Base-by-base conservation (phyloP, 1,140 invertebrate genomes). In the Achroia grisella region DNA sequence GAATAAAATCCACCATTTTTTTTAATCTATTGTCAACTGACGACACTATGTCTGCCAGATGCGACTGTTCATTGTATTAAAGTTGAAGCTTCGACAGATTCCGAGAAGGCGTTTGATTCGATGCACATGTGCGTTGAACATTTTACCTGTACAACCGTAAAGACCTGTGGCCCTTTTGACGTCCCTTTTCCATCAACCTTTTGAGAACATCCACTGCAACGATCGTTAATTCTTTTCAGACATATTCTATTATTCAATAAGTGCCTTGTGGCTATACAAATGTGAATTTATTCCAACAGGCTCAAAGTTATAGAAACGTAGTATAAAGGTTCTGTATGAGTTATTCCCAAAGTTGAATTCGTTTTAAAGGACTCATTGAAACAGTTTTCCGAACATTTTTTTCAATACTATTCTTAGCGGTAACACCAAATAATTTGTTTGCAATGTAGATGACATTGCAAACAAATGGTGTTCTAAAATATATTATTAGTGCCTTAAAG, bases 31-130 rank as follows among this genome's bases (percentile, higher is more conserved):
- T 6, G n/a, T 17, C 9, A 23, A 23, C 17, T 6, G 68, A 65
- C 66, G 71, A 68, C 71, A 62, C 56, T 32, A 37, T 53, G 71
- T 75, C 71, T 75, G 57, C 63, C 66, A 71, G 68, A 72, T 72
- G 69, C 54, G 47, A 37, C 17, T 45, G 14, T 17, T 54, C 39
- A 61, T 69, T 71, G 54, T 65, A 44, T 59, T 50, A 41, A 23
- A 23, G 17, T 45, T 37, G 10, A n/a, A 17, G 6, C 17, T 10
- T n/a, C 36, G 28, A 17, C 33, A 41, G 43, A 54, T 69, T 71
- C 66, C 47, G 14, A 51, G 59, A 69, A 70, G 55, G 48, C 15
- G 27, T 13, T 6, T 27, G 34, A 44, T 62, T 65, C 51, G 44
- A 40, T 39, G 48, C 68, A 67, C 61, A 66, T 68, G 60, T 63